Evolutionary conservation across 2,797 vertebrate genomes (phyloP).

Genomic region (Melanotaenia nigrans): DNA sequence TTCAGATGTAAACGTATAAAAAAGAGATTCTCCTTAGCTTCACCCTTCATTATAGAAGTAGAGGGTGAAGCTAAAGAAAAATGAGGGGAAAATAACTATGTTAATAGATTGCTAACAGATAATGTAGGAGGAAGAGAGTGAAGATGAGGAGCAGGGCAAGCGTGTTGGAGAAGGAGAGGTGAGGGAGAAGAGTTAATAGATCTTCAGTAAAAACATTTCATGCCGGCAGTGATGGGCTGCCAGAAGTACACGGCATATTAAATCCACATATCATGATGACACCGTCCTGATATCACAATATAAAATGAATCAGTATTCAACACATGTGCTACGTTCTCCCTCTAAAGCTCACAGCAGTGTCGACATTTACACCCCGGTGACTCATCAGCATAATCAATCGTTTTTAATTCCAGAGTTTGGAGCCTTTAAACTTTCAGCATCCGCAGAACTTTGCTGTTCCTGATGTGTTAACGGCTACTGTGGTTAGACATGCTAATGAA

Average conservation of each 20-base stretch:
- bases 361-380: conserved; percentile 34
- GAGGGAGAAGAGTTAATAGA: conserved; percentile 46
- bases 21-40: not conserved
- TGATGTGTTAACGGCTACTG: conserved; percentile 19
- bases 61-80: conserved; percentile 16
- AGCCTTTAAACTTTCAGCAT: conserved; percentile 39
- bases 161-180: conserved; percentile 38
- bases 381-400: conserved; percentile 65
- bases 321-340: conserved; percentile 2
- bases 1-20: conserved; percentile 22
- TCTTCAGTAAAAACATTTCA: conserved; percentile 54
- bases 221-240: conserved; percentile 48
- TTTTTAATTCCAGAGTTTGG: conserved; percentile 49
- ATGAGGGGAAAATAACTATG: conserved; percentile 30
- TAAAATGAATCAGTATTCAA: conserved; percentile 47
- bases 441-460: conserved; percentile 24
- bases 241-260: conserved; percentile 48
- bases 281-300: conserved; percentile 35
- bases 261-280: conserved; percentile 31
- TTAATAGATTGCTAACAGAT: conserved; percentile 43
- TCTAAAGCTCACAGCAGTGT: conserved; percentile 23
- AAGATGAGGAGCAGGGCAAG: conserved; percentile 21
- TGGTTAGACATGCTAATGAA: conserved; percentile 23
- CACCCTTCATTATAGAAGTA: conserved; percentile 7
- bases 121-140: conserved; percentile 11